Base-by-base conservation (phyloP, 2,888 invertebrate genomes). In the Amblyteles armatorius region DNA sequence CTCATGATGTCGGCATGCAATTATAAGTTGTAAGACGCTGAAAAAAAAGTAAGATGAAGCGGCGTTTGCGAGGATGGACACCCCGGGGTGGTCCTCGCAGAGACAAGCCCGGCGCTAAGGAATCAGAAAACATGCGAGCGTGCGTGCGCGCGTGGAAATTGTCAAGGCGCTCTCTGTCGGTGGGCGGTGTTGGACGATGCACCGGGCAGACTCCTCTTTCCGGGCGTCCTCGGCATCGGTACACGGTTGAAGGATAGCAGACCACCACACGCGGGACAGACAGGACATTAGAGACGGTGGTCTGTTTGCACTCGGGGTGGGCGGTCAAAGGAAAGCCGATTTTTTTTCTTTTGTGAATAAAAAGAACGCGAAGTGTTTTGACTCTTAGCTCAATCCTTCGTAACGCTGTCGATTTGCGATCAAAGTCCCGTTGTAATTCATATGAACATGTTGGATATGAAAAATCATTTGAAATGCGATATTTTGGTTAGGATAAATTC, bases 81-180 rank as follows among this genome's bases (percentile, higher is more conserved):
- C 33, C 16, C 16, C 13, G 48, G 68, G 84, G 84, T 84, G 84
- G 81, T 81, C 84, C 57, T 13, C 40, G 36, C 5, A 65, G 48
- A 29, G 19, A 40, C 48, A 29, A 19, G 16, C 55, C 55, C 72
- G 84, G 84, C 84, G 82, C 82, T 84, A 69, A 26, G 40, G 67
- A 13, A 69, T 73, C 65, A 22, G 7, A 40, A 63, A 81, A 81
- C 13, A 44, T n/a, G 74, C 33, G 76, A 48, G 69, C 50, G 36
- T 40, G 78, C 16, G 72, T 36, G 84, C 86, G 84, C 85, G 87
- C 85, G 90, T 91, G 91, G 90, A 88, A 87, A 91, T 85, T 89
- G 89, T 92, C 91, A 91, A 89, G 67, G 73, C 57, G 57, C 71
- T 82, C 83, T 86, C 71, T 84, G 88, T 88, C 86, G 85, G 90